Percentiles rank a stretch among this genome's conserved stretches.
phyloP scores from a whole-genome alignment of 92 coral and sea anemone genomes.

The Siderastrea radians region DNA sequence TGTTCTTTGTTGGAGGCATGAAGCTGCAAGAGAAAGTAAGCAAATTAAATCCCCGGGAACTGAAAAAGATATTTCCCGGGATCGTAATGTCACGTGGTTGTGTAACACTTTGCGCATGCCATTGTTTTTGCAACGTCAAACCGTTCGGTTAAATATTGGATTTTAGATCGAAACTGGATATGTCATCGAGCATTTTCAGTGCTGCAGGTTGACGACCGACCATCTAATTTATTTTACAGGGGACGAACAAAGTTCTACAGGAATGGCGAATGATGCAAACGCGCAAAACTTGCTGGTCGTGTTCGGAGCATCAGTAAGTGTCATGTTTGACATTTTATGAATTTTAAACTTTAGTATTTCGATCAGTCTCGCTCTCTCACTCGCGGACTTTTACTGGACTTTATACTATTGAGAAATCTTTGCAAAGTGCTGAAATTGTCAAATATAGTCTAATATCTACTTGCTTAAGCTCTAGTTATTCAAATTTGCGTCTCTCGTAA shows the following conservation, averaged over 20 bases:
- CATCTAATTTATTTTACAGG: slow-evolving; percentile 3
- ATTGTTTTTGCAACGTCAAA: not conserved
- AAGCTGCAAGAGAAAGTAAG: too few species aligned
- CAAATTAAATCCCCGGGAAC: too few species aligned
- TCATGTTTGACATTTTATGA: slow-evolving; percentile 6
- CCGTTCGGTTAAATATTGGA: not conserved
- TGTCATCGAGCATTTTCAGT: not conserved
- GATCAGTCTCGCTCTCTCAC: not conserved
- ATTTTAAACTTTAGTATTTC: not conserved
- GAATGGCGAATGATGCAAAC: not conserved
- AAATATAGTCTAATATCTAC: too few species aligned
- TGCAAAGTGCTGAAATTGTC: not conserved
- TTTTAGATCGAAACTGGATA: not conserved
- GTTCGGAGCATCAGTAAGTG: slow-evolving; percentile 98
- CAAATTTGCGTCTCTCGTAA: too few species aligned
- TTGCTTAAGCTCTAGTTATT: too few species aligned
- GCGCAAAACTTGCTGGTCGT: slow-evolving; percentile 76
- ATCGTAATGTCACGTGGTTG: not conserved
- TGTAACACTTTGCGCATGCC: slow-evolving; percentile 17
- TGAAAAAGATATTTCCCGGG: not conserved
- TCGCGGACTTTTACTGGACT: not conserved
- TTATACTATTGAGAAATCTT: not conserved
- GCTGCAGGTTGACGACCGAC: not conserved
- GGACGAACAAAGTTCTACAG: slow-evolving; percentile 18
- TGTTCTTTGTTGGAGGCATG: too few species aligned